phyloP scores from a whole-genome alignment of 2,113 vertebrate species.

The Pomatorhinus ruficollis region DNA sequence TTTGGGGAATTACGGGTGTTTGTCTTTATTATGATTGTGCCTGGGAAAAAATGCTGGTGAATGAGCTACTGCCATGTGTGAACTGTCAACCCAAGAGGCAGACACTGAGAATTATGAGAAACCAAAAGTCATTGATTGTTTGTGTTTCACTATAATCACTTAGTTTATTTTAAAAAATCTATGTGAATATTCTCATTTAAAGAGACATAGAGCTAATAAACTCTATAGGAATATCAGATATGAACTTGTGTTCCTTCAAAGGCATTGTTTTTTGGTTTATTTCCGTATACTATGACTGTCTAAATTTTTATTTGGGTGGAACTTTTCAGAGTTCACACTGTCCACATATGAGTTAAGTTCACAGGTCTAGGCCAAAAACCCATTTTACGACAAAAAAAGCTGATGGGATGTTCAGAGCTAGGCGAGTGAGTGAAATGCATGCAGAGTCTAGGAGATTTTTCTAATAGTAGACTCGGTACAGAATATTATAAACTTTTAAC shows the following conservation, averaged over 20 bases:
- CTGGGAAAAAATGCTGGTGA: not conserved
- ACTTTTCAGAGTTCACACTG: not conserved
- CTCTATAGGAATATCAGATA: not conserved
- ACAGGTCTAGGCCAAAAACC: not conserved
- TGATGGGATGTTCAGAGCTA: not conserved
- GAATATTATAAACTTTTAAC: not conserved
- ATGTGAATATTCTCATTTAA: not conserved
- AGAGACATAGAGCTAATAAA: not conserved
- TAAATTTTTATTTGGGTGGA: not conserved
- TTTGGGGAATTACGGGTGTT: not conserved
- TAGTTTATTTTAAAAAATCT: not conserved
- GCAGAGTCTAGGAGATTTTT: not conserved
- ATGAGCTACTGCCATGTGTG: fast-evolving
- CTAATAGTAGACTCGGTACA: fast-evolving
- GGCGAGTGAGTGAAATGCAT: fast-evolving
- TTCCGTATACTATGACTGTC: not conserved
- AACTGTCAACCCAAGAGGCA: not conserved
- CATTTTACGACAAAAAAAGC: not conserved
- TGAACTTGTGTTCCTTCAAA: not conserved
- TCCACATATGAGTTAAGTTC: fast-evolving
- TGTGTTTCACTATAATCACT: not conserved
- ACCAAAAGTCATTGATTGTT: not conserved
- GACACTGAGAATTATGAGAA: not conserved
- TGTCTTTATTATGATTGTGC: not conserved
- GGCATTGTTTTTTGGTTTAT: not conserved